Evolutionary conservation across 2,797 vertebrate species (phyloP).

Genomic region (Rhinichthys osculus): DNA sequence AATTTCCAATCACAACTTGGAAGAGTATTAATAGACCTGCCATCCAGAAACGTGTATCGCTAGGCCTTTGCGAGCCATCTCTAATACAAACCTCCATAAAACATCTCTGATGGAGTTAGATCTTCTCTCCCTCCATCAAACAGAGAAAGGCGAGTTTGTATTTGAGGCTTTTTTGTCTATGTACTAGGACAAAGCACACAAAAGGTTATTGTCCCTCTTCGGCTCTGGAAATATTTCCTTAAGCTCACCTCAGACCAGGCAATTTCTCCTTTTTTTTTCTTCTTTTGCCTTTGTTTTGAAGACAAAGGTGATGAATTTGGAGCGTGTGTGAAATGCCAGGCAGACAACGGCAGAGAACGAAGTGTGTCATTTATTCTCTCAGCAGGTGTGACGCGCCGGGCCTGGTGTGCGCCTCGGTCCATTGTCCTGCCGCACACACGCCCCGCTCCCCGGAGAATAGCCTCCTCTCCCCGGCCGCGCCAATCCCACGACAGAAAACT

Average conservation of each 20-base stretch:
- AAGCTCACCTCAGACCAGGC: constrained; percentile 61
- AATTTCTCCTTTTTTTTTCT: constrained; percentile 58
- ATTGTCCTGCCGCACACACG: constrained; percentile 76
- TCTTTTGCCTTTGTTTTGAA: constrained; percentile 60
- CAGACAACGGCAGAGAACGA: constrained; percentile 75
- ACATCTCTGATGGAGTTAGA: constrained; percentile 26
- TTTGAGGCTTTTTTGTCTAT: constrained; percentile 56
- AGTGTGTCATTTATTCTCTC: constrained; percentile 84
- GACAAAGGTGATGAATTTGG: constrained; percentile 67
- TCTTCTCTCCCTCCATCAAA: constrained; percentile 24
- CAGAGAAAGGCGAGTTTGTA: constrained; percentile 46
- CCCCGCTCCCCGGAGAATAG: constrained; percentile 59
- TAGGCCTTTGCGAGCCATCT: constrained; percentile 6
- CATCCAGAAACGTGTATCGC: background rate
- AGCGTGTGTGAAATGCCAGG: constrained; percentile 64
- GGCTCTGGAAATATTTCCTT: constrained; percentile 63
- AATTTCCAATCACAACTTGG: constrained; percentile 52
- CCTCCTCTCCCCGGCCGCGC: constrained; percentile 51
- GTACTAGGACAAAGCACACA: constrained; percentile 56
- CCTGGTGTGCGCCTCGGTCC: constrained; percentile 73
- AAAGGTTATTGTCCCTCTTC: constrained; percentile 71
- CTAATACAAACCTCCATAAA: constrained; percentile 33
- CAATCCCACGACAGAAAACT: constrained; percentile 72
- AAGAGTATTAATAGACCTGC: constrained; percentile 50
- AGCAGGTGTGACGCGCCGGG: constrained; percentile 77